Evolutionary conservation across 2,888 invertebrate genomes (phyloP).

Genomic region (Penaeus monodon): DNA sequence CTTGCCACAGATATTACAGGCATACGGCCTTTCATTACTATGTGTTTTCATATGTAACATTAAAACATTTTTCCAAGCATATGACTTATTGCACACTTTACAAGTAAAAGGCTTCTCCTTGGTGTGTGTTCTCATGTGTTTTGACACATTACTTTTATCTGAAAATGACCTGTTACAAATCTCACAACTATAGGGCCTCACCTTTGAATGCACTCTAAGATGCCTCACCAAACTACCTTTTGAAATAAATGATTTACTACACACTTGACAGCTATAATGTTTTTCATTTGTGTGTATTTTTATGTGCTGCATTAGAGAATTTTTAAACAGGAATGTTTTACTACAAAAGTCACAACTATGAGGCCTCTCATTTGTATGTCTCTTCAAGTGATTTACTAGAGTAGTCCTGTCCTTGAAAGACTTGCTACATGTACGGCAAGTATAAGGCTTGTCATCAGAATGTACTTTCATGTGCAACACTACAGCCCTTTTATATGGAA

Average conservation of each 20-base stretch:
- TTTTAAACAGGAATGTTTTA: background rate
- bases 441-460: background rate
- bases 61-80: too few relatives aligned
- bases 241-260: background rate
- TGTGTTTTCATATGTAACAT: too few relatives aligned
- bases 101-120: too few relatives aligned
- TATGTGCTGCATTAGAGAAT: background rate
- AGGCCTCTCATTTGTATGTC: background rate
- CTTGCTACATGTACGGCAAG: background rate
- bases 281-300: conserved; percentile 1
- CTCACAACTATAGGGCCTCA: too few relatives aligned
- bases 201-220: too few relatives aligned
- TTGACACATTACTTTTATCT: too few relatives aligned
- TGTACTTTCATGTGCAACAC: background rate
- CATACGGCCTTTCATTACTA: too few relatives aligned
- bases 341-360: background rate
- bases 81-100: too few relatives aligned
- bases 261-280: background rate
- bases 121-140: too few relatives aligned
- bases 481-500: background rate
- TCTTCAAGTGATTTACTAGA: background rate
- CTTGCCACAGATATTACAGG: too few relatives aligned
- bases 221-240: too few relatives aligned
- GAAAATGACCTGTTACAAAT: too few relatives aligned
- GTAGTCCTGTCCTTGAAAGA: background rate